phyloP scores from a whole-genome alignment of 2,888 invertebrate genomes.

The Euphydryas editha region DNA sequence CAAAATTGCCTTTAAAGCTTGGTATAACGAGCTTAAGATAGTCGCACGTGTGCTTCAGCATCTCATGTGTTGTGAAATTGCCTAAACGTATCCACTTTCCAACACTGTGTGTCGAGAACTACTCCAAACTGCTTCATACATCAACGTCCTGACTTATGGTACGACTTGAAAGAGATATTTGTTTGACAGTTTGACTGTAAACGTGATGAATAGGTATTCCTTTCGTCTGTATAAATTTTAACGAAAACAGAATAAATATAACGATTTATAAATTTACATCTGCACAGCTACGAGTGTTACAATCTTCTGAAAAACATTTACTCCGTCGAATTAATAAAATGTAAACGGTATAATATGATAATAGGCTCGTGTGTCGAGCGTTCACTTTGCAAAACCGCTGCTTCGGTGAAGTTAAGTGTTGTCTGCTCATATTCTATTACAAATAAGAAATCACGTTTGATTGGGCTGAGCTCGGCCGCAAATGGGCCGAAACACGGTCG shows the following conservation, averaged over 20 bases:
- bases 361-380: conserved; percentile 14
- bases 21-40: conserved; percentile 76
- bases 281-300: not conserved
- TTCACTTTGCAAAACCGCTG: conserved; percentile 16
- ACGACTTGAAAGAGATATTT: conserved; percentile 66
- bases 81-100: conserved; percentile 63
- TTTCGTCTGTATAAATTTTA: conserved; percentile 29
- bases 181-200: conserved; percentile 60
- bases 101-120: conserved; percentile 47
- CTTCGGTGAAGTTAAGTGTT: conserved; percentile 22
- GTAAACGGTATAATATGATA: not conserved
- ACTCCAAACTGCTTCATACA: conserved; percentile 57
- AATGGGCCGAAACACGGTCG: conserved; percentile 79
- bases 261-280: conserved; percentile 9
- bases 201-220: conserved; percentile 43
- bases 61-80: conserved; percentile 61
- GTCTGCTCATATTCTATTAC: conserved; percentile 62
- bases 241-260: conserved; percentile 26
- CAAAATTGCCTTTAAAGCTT: conserved; percentile 64
- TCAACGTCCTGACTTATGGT: conserved; percentile 74
- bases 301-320: not conserved
- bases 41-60: conserved; percentile 68
- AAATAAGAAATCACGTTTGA: conserved; percentile 79
- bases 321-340: not conserved
- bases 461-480: conserved; percentile 67